A percentile compares a stretch with the other conserved stretches of the same genome.
These are phyloP conservation scores for Neolamprologus multifasciatus DNA, from an alignment of 2,797 vertebrate genomes.

Conservation along the genomic window DNA sequence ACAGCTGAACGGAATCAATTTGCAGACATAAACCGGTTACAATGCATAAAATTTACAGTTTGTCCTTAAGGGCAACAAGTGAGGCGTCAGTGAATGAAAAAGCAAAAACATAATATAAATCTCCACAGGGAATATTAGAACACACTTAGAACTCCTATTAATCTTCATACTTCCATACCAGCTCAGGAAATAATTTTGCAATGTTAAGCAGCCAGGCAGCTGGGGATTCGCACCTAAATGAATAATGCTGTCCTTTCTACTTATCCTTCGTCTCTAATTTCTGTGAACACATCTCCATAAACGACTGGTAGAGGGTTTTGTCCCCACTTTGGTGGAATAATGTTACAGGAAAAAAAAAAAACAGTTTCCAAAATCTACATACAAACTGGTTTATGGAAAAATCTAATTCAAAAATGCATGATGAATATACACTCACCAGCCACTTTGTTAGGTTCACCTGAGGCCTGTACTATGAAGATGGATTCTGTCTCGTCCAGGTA, in stretches of 20 bases:
- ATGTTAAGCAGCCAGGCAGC: constrained; percentile 4
- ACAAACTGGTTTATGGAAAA: neutral
- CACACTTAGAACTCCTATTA: constrained; percentile 31
- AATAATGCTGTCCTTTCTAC: constrained; percentile 7
- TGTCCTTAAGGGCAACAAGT: constrained; percentile 42
- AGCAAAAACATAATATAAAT: constrained; percentile 13
- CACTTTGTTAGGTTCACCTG: neutral
- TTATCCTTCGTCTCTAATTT: constrained; percentile 34
- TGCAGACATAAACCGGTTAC: constrained; percentile 33
- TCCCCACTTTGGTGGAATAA: neutral
- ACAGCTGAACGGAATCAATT: constrained; percentile 44
- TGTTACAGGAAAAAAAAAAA: neutral
- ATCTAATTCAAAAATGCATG: neutral
- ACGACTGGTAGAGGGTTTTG: neutral
- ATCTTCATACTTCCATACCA: constrained; percentile 10
- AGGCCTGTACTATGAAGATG: neutral
- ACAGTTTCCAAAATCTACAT: neutral
- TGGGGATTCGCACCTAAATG: constrained; percentile 13
- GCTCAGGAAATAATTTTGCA: constrained; percentile 9
- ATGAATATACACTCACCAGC: neutral
- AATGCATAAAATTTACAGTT: constrained; percentile 29
- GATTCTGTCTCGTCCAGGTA: neutral
- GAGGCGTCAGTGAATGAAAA: constrained; percentile 32
- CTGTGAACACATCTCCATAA: constrained; percentile 41
- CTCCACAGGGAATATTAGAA: constrained; percentile 41